Evolutionary conservation across 2,113 vertebrate genomes (phyloP), one percentile per base, ranked within the genome.

Genomic region (Pachycephala philippinensis): DNA sequence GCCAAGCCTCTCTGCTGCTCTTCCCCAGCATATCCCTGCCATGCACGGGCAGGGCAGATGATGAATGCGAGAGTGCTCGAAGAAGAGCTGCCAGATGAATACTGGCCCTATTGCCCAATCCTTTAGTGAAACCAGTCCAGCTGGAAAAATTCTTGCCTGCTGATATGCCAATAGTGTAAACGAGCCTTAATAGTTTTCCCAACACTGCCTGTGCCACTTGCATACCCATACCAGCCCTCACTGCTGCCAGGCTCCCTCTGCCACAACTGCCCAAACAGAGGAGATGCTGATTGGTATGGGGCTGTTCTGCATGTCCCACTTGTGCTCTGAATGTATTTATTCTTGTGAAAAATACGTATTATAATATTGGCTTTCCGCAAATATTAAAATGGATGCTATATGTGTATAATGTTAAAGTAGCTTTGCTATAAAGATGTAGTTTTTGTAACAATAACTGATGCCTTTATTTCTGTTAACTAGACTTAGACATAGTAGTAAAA

Each of bases 121-220:
- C 79, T 80, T 88, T 52, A 54, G 89, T 76, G 49, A 83, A 64
- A 79, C 26, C 49, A 94, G 74, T 47, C 30, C 79, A 56, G 47
- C 52, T 20, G 13, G 84, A 95, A 74, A 33, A 89, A 83, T n/a
- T 23, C 78, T 37, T 72, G 53, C 86, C 78, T 63, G 72, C 77
- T 90, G 82, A 88, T 83, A 86, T n/a, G 86, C 42, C 90, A 95
- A 28, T 93, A 91, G 64, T 87, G 79, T 85, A 91, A 95, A 91
- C 30, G 76, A 89, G 31, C 61, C 89, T 69, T 91, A 96, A 94
- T 69, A 76, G 81, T 80, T 87, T 94, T 93, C 83, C 83, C 76
- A 35, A 49, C 12, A 7, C 52, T 74, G 39, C 42, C 57, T 6
- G 0, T 87, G 85, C 87, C 86, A 23, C 80, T 50, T 27, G 3